Evolutionary conservation across 2,113 vertebrate species (phyloP).

Genomic region (Pterophyllum scalare): DNA sequence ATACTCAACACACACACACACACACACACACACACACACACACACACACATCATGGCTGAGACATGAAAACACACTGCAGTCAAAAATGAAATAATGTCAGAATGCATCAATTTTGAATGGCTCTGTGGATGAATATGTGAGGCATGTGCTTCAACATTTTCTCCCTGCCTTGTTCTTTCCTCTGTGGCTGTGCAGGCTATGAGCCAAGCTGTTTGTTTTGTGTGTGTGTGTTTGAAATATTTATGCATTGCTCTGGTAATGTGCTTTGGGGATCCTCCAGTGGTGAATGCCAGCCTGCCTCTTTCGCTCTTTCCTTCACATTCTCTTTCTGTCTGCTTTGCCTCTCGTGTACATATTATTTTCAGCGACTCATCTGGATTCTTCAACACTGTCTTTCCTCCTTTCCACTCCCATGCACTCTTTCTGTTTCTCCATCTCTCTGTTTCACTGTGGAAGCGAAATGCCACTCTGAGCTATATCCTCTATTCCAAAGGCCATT

Average conservation of each 20-base stretch:
- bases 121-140: constrained; percentile 18
- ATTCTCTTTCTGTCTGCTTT: constrained; percentile 19
- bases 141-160: constrained; percentile 33
- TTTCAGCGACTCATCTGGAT: not conserved
- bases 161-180: constrained; percentile 34
- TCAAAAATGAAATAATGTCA: not conserved
- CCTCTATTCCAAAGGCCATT: constrained; percentile 50
- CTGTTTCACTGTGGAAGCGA: not conserved
- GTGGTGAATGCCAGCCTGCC: constrained; percentile 57
- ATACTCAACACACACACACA: not conserved
- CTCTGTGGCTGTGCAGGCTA: constrained; percentile 45
- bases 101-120: not conserved
- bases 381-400: not conserved
- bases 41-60: not conserved
- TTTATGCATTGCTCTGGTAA: constrained; percentile 68
- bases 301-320: constrained; percentile 18
- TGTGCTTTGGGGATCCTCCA: constrained; percentile 68
- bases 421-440: not conserved
- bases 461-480: constrained; percentile 19
- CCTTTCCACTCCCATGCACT: not conserved
- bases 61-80: not conserved
- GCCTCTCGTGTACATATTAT: constrained; percentile 26
- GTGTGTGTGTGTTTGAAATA: constrained; percentile 65
- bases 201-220: constrained; percentile 60
- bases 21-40: not conserved